Evolutionary conservation across 1,140 invertebrate species (phyloP), one percentile per base, ranked within the genome.

Genomic region (Atta colombica): DNA sequence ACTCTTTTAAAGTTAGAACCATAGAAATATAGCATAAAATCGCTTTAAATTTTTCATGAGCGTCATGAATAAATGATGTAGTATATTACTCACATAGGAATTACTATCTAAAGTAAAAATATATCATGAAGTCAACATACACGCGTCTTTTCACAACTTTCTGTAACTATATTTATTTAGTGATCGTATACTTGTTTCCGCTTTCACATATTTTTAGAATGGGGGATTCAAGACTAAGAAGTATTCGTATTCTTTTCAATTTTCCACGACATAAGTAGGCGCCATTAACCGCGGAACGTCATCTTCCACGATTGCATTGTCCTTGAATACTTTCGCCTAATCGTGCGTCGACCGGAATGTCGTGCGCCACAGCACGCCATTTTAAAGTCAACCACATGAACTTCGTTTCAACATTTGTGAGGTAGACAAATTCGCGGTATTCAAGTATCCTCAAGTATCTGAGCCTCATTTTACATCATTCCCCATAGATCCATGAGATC

Each of bases 271-370:
- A 71, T 53, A 49, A 74, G 82, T 90, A 66, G 87, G 58, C 55
- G 39, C 53, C 80, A 82, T 88, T 90, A 90, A 88, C 72, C 77
- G 82, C 60, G 65, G 39, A 65, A 85, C 86, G 63, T 63, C 71
- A 77, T 86, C 71, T 75, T 74, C 85, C 78, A 66, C 74, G 18
- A 85, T 85, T 72, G 61, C 81, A 89, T 87, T 89, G 91, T 89
- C 87, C 90, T 90, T 91, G 89, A 91, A 91, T 89, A 91, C 90
- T 91, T 91, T 91, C 87, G 90, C 89, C 89, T 89, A 90, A 91
- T 88, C 87, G 84, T 63, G 77, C 87, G 84, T 88, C 74, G 77
- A 35, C 28, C 66, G 16, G 77, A 84, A 72, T 88, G 86, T 89
- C 85, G 53, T 39, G 51, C 35, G 84, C 60, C 69, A 49, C 31